phyloP scores from a whole-genome alignment of 2,797 vertebrate species.

The Gymnothorax reevesii region DNA sequence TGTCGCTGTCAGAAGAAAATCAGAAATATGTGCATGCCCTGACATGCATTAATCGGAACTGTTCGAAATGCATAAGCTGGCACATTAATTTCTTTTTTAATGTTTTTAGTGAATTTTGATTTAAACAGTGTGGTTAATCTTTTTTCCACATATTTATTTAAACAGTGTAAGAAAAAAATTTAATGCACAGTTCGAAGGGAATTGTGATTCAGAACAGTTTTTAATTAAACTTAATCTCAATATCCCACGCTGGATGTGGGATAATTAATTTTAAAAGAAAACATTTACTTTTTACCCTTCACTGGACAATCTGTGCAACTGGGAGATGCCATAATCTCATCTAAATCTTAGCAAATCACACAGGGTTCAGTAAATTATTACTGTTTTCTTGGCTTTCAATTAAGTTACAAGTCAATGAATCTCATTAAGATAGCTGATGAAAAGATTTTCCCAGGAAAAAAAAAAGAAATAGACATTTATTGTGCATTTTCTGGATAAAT shows the following conservation, averaged over 20 bases:
- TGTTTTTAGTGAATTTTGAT: neutral
- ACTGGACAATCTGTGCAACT: neutral
- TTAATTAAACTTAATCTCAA: conserved; percentile 4
- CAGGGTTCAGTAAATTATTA: neutral
- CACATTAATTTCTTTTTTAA: neutral
- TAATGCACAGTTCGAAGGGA: neutral
- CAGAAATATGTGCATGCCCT: neutral
- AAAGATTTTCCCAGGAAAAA: neutral
- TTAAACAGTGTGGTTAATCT: neutral
- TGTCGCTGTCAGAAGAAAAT: neutral
- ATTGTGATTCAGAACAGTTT: neutral
- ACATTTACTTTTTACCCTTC: neutral
- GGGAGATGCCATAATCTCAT: neutral
- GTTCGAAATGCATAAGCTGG: neutral
- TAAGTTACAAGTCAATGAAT: conserved; percentile 5
- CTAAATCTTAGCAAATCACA: neutral
- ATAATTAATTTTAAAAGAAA: neutral
- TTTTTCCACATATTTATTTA: neutral
- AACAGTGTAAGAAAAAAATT: neutral
- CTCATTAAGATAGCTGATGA: neutral
- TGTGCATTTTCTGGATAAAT: neutral
- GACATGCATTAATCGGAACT: neutral
- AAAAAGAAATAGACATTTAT: neutral
- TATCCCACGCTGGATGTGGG: neutral
- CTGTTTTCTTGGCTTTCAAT: neutral